These are phyloP conservation scores for Furnarius figulus DNA, from an alignment of 2,113 vertebrate genomes.

Conservation along the genomic window DNA sequence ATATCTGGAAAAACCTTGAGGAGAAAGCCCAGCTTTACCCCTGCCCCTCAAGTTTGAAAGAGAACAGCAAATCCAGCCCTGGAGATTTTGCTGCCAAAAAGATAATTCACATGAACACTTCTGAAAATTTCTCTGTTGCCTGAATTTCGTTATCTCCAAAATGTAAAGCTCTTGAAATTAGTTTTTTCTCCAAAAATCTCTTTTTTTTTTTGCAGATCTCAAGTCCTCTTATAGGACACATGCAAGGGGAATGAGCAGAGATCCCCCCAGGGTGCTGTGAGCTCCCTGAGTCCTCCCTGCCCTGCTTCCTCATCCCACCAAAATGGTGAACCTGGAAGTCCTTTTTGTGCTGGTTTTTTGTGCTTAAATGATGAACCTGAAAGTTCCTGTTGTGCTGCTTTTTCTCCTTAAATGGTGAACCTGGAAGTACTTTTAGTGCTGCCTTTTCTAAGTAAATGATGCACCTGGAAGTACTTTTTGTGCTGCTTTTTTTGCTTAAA, in stretches of 20 bases:
- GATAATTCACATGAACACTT: too few species aligned
- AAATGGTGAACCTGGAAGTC: not conserved
- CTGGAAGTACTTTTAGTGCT: not conserved
- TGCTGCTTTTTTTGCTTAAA: not conserved
- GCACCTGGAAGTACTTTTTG: not conserved
- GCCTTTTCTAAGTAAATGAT: not conserved
- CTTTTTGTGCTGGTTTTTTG: not conserved
- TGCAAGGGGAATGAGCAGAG: not conserved
- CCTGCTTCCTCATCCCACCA: not conserved
- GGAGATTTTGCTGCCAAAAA: too few species aligned
- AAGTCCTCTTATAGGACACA: not conserved
- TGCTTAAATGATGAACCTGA: not conserved
- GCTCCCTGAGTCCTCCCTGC: not conserved
- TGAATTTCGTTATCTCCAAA: too few species aligned
- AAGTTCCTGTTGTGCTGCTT: not conserved
- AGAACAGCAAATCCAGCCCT: too few species aligned
- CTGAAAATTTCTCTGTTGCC: too few species aligned
- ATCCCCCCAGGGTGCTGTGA: too few species aligned
- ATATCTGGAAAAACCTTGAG: too few species aligned
- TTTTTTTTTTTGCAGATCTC: not conserved
- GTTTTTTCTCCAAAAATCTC: too few species aligned
- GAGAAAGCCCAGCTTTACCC: too few species aligned
- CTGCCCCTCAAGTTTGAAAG: too few species aligned
- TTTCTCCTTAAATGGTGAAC: not conserved
- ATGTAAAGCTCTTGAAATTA: too few species aligned